phyloP scores from a whole-genome alignment of 2,888 invertebrate genomes.

The Pasiphila rectangulata region DNA sequence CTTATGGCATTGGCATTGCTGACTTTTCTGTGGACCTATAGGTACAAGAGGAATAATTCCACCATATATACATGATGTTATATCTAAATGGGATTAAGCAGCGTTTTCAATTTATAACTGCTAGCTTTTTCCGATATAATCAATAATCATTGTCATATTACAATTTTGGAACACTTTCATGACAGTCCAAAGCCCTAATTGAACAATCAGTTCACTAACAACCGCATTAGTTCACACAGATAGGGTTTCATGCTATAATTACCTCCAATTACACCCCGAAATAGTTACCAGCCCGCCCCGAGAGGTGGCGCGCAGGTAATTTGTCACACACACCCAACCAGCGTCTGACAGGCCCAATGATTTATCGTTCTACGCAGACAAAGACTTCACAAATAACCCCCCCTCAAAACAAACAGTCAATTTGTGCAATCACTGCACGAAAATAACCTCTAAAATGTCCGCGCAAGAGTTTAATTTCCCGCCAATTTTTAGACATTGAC shows the following conservation, averaged over 20 bases:
- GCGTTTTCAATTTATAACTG: no score
- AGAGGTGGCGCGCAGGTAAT: slow-evolving; percentile 64
- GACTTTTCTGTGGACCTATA: no score
- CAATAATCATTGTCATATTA: no score
- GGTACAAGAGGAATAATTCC: no score
- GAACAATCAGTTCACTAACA: slow-evolving; percentile 13
- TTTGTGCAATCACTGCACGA: slow-evolving; percentile 63
- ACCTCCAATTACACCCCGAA: slow-evolving; percentile 42
- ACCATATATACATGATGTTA: no score
- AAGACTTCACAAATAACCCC: slow-evolving; percentile 71
- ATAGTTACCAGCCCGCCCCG: slow-evolving; percentile 49
- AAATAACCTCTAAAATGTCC: slow-evolving; percentile 56
- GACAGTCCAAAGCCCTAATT: slow-evolving; percentile 4
- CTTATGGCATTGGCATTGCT: no score
- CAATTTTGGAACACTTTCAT: no score
- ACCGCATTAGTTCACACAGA: slow-evolving; percentile 27
- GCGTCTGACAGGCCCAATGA: slow-evolving; percentile 69
- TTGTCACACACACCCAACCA: slow-evolving; percentile 69
- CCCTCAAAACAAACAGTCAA: slow-evolving; percentile 68
- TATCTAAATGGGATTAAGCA: no score
- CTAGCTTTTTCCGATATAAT: no score
- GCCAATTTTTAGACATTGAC: slow-evolving; percentile 56
- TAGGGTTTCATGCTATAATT: slow-evolving; percentile 35
- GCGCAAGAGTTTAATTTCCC: slow-evolving; percentile 60
- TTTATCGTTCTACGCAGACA: slow-evolving; percentile 66